phyloP scores from a whole-genome alignment of 1,140 invertebrate species.

The Tetragnatha versicolor region DNA sequence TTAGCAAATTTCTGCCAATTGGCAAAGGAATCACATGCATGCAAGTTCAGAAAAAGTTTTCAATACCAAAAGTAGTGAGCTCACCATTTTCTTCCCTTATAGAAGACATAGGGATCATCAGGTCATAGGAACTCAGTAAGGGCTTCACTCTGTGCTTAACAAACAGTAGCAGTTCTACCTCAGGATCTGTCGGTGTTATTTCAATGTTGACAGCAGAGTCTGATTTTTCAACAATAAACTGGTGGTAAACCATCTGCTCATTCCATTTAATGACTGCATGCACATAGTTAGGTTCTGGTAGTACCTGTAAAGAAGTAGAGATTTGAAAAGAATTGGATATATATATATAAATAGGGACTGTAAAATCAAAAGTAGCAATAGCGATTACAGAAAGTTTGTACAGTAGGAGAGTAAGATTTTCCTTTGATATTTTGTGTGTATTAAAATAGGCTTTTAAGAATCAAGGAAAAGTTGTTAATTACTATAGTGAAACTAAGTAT shows the following conservation, averaged over 20 bases:
- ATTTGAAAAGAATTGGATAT: neutral
- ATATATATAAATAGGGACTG: neutral
- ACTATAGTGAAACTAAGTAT: no score
- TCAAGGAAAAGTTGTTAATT: no score
- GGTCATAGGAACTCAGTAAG: constrained; percentile 57
- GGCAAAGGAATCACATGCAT: no score
- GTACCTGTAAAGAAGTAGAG: constrained; percentile 26
- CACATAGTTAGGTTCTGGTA: constrained; percentile 57
- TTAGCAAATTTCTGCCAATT: no score
- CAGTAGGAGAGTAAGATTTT: no score
- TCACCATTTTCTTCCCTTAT: constrained; percentile 56
- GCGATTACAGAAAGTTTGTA: no score
- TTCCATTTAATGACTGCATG: constrained; percentile 58
- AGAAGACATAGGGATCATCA: constrained; percentile 56
- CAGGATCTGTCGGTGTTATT: constrained; percentile 57
- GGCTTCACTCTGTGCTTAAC: constrained; percentile 59
- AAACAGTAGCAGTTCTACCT: constrained; percentile 58
- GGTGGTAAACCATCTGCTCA: constrained; percentile 60
- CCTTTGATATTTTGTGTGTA: no score
- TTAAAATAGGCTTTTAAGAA: no score
- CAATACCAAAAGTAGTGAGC: no score
- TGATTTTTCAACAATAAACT: constrained; percentile 59
- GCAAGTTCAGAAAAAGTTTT: no score
- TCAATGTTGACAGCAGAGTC: constrained; percentile 61
- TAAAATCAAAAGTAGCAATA: no score